Conservation (phyloP, 2,113 vertebrate species). For the Syngnathus scovelli region DNA sequence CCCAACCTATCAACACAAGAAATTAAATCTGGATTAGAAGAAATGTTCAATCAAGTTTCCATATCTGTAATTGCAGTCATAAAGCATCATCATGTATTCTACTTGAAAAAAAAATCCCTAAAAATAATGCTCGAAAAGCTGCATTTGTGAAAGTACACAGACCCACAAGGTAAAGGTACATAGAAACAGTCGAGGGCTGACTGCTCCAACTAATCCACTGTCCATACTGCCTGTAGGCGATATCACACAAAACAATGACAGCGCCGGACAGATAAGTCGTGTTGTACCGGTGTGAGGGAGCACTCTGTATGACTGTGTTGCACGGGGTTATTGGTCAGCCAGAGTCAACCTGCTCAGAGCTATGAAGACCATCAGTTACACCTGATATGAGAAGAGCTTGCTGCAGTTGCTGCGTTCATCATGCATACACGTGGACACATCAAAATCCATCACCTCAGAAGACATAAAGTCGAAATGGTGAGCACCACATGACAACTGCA, state of each 20-base stretch:
- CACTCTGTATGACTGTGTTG: slow-evolving; percentile 18
- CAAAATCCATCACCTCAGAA: no score
- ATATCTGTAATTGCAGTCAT: not conserved
- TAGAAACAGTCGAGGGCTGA: not conserved
- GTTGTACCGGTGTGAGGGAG: slow-evolving; percentile 20
- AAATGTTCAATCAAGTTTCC: not conserved
- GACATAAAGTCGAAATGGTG: no score
- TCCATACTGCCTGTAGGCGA: slow-evolving; percentile 16
- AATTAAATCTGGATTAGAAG: not conserved
- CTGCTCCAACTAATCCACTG: slow-evolving; percentile 19
- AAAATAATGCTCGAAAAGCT: not conserved
- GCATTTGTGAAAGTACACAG: not conserved
- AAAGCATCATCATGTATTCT: not conserved
- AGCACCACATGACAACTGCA: no score
- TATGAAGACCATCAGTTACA: not conserved
- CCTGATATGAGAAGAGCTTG: not conserved
- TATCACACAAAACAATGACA: slow-evolving; percentile 21
- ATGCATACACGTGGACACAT: no score
- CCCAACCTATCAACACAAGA: not conserved
- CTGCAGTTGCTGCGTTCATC: not conserved
- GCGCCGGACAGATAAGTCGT: slow-evolving; percentile 23
- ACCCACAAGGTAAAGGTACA: not conserved
- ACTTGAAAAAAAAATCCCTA: not conserved
- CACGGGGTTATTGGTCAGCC: not conserved
- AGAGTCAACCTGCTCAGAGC: not conserved